phyloP scores from a whole-genome alignment of 2,797 vertebrate genomes.

The Aselliscus stoliczkanus region DNA sequence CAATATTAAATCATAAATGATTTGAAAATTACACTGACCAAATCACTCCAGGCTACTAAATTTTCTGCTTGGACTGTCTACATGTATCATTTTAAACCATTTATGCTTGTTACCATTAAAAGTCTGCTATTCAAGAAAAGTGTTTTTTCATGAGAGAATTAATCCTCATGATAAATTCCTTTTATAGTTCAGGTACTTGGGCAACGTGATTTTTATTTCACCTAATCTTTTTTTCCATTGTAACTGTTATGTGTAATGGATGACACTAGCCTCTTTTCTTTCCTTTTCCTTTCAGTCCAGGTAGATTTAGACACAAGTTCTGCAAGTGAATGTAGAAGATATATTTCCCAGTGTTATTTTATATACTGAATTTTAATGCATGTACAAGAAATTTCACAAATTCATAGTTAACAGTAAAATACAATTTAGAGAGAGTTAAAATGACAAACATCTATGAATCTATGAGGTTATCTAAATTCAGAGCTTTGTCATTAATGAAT shows the following conservation, averaged over 20 bases:
- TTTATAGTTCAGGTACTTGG: not conserved
- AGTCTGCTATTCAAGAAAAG: conserved; percentile 17
- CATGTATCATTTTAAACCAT: conserved; percentile 25
- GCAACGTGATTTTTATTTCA: conserved; percentile 47
- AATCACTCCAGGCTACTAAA: conserved; percentile 14
- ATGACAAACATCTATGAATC: not conserved
- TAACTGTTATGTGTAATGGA: not conserved
- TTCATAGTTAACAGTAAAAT: not conserved
- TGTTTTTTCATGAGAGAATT: conserved; percentile 45
- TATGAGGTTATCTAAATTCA: not conserved
- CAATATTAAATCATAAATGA: conserved; percentile 38
- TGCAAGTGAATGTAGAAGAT: not conserved
- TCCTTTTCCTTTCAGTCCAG: not conserved
- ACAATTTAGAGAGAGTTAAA: not conserved
- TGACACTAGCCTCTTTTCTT: not conserved
- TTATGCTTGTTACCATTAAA: conserved; percentile 18
- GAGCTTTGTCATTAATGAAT: not conserved
- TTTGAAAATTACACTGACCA: conserved; percentile 34
- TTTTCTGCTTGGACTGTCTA: not conserved
- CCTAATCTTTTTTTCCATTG: conserved; percentile 45
- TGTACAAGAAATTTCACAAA: not conserved
- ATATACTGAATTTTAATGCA: not conserved
- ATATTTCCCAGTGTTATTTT: not conserved
- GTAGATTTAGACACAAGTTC: not conserved
- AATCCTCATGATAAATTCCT: conserved; percentile 54